Evolutionary conservation across 2,113 vertebrate species (phyloP).

Genomic region (Passer montanus): DNA sequence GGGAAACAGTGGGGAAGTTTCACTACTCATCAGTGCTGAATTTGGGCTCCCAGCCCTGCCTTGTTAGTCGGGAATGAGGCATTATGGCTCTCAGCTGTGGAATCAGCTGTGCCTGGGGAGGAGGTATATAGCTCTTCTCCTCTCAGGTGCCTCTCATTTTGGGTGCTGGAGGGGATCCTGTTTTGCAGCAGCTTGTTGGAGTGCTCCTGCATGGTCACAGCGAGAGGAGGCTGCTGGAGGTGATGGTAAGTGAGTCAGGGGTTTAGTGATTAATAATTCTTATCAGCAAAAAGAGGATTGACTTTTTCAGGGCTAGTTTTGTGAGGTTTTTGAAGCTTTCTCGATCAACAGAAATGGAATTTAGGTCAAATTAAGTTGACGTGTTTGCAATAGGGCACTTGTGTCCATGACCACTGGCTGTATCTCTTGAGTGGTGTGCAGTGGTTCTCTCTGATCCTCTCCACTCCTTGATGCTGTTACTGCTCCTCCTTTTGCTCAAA

Average conservation of each 20-base stretch:
- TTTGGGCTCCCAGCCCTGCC: not conserved
- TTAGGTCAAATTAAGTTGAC: not conserved
- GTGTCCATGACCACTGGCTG: accelerated
- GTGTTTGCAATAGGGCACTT: accelerated
- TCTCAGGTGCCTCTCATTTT: accelerated
- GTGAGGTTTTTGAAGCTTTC: not conserved
- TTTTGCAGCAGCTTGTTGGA: accelerated
- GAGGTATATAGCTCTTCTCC: not conserved
- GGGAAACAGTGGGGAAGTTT: not conserved
- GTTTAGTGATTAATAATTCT: not conserved
- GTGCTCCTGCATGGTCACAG: not conserved
- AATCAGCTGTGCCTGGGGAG: not conserved
- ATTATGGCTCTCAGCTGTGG: not conserved
- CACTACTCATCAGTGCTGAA: not conserved
- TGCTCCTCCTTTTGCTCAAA: not conserved
- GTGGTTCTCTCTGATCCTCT: not conserved
- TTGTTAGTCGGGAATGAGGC: not conserved
- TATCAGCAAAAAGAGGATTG: not conserved
- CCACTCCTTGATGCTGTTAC: not conserved
- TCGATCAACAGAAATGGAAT: not conserved
- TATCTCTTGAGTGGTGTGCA: accelerated
- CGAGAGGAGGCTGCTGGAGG: accelerated
- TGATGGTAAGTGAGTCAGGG: accelerated
- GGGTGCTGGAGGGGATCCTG: not conserved
- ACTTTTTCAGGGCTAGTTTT: not conserved